Evolutionary conservation across 2,113 vertebrate genomes (phyloP).

Genomic region (Glaucidium brasilianum): DNA sequence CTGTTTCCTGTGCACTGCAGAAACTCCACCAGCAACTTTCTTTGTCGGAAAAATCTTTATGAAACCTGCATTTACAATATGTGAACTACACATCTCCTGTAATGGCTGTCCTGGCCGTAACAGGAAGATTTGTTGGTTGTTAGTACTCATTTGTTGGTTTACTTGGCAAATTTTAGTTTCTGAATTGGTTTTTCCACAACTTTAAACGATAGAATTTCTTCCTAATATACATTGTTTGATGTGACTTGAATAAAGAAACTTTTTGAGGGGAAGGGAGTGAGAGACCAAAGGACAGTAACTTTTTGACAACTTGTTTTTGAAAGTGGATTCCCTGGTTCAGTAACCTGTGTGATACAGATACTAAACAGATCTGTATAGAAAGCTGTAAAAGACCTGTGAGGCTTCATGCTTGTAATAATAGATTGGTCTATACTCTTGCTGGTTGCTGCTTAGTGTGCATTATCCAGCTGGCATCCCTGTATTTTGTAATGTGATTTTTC

Average conservation of each 20-base stretch:
- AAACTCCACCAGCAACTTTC: not conserved
- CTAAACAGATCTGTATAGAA: not conserved
- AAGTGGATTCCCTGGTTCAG: not conserved
- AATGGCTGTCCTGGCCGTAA: not conserved
- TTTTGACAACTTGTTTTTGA: not conserved
- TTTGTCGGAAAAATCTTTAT: not conserved
- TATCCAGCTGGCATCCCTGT: not conserved
- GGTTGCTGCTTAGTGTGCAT: not conserved
- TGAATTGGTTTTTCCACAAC: not conserved
- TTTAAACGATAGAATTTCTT: not conserved
- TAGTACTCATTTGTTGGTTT: not conserved
- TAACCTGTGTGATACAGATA: not conserved
- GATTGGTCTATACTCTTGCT: not conserved
- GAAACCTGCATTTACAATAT: not conserved
- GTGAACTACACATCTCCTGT: not conserved
- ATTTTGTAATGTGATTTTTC: not conserved
- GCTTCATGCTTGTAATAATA: not conserved
- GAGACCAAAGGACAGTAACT: not conserved
- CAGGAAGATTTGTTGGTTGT: not conserved
- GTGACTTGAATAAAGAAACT: not conserved
- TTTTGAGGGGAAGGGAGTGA: not conserved
- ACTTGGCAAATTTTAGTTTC: not conserved
- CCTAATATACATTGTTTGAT: not conserved
- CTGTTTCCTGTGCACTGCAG: not conserved
- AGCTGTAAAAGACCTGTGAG: not conserved